Percentiles rank a stretch among this genome's conserved stretches.
Conservation (phyloP, 2,113 vertebrate genomes). For the Sylvilagus bachmani region DNA sequence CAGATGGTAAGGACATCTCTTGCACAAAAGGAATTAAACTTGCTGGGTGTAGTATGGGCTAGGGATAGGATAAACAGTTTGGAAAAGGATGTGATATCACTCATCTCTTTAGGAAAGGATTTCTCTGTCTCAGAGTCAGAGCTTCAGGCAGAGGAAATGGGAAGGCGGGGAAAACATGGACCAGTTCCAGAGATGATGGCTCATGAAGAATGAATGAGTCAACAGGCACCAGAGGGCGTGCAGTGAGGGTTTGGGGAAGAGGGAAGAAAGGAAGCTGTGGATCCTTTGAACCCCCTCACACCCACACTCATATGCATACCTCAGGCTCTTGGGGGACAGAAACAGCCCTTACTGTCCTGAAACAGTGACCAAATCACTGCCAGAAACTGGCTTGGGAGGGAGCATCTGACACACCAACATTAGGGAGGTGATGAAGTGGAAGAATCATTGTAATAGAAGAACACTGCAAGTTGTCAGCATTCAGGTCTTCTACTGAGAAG, state of each 20-base stretch:
- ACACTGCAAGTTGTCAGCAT: background rate
- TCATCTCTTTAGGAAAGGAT: constrained; percentile 78
- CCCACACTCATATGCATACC: constrained; percentile 44
- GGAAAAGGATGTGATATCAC: constrained; percentile 77
- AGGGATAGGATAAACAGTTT: constrained; percentile 68
- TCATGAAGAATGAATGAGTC: constrained; percentile 76
- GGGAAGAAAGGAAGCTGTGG: constrained; percentile 53
- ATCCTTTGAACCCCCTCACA: constrained; percentile 21
- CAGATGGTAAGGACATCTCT: constrained; percentile 39
- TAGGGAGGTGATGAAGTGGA: background rate
- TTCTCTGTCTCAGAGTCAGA: constrained; percentile 71
- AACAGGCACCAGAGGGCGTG: constrained; percentile 64
- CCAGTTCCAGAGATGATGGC: constrained; percentile 63
- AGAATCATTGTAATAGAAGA: background rate
- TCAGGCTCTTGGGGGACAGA: background rate
- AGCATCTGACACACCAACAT: background rate
- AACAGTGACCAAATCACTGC: background rate
- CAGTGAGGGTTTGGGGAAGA: background rate
- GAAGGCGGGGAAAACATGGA: constrained; percentile 70
- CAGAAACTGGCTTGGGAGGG: background rate
- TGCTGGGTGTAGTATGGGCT: constrained; percentile 12
- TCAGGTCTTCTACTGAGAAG: background rate
- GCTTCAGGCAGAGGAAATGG: constrained; percentile 77
- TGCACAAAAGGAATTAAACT: constrained; percentile 64
- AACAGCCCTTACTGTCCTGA: constrained; percentile 29